Percentiles rank a stretch among this genome's conserved stretches.
Conservation (phyloP, 2,888 invertebrate species). For the Drosophila stalkeri region DNA sequence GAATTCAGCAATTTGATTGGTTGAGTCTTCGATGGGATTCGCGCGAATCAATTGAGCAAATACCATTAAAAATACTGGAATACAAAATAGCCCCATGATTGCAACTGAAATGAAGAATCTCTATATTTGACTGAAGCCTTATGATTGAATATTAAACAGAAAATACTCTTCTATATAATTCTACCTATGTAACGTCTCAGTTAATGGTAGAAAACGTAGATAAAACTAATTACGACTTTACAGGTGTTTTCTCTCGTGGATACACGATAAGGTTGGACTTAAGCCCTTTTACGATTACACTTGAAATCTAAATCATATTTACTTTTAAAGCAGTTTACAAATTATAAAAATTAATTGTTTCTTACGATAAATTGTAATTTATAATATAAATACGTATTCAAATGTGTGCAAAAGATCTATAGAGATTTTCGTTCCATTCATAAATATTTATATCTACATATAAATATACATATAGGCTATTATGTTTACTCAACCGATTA, state of each 20-base stretch:
- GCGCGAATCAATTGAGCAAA: slow-evolving; percentile 9
- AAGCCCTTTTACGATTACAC: not conserved
- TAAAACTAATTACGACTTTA: not conserved
- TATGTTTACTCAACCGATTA: not conserved
- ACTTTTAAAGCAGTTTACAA: not conserved
- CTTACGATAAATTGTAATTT: not conserved
- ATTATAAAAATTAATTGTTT: not conserved
- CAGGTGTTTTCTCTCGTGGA: not conserved
- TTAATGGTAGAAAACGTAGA: not conserved
- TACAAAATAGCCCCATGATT: slow-evolving; percentile 1
- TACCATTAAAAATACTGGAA: not conserved
- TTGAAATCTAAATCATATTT: not conserved
- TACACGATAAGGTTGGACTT: not conserved
- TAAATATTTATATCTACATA: not conserved
- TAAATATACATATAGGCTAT: too few species aligned
- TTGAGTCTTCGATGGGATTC: slow-evolving; percentile 35
- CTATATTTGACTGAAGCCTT: not conserved
- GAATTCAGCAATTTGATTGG: slow-evolving; percentile 85
- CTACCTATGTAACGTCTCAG: not conserved
- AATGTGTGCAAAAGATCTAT: not conserved
- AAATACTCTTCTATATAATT: not conserved
- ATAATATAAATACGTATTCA: not conserved
- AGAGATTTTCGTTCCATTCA: not conserved
- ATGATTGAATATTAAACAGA: not conserved
- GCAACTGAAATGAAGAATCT: not conserved